phyloP scores from a whole-genome alignment of 2,797 vertebrate genomes.

The Typhlichthys subterraneus region DNA sequence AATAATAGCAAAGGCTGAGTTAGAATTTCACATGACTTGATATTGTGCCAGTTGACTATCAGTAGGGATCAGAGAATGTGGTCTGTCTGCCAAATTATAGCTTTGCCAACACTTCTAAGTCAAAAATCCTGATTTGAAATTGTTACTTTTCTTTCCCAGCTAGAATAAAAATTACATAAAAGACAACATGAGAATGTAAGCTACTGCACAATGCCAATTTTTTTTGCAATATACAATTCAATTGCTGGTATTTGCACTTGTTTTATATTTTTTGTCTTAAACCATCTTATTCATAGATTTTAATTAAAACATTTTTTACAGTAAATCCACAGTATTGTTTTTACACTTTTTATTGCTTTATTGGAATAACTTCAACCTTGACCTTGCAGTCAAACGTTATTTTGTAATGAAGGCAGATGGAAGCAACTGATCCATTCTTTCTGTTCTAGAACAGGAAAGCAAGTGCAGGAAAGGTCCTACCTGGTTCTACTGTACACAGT shows the following conservation, averaged over 20 bases:
- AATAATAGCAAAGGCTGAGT: slow-evolving; percentile 49
- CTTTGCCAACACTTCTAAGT: slow-evolving; percentile 56
- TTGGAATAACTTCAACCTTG: slow-evolving; percentile 3
- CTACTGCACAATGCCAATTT: too few species aligned
- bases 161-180: background rate
- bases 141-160: slow-evolving; percentile 27
- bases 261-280: too few species aligned
- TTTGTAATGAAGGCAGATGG: slow-evolving; percentile 4
- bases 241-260: too few species aligned
- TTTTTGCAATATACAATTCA: too few species aligned
- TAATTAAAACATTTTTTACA: background rate
- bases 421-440: background rate
- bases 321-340: background rate
- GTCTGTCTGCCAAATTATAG: slow-evolving; percentile 58
- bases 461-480: slow-evolving; percentile 10
- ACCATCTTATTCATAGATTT: too few species aligned
- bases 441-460: background rate
- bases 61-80: slow-evolving; percentile 62
- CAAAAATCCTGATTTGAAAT: slow-evolving; percentile 36
- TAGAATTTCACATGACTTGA: slow-evolving; percentile 57
- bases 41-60: slow-evolving; percentile 55
- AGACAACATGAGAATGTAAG: background rate
- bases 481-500: background rate
- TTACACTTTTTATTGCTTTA: background rate
- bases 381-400: background rate